A percentile compares a stretch with the other conserved stretches of the same genome.
These are phyloP conservation scores for Lasioglossum lativentre DNA, from an alignment of 2,888 invertebrate species.

Conservation along the genomic window DNA sequence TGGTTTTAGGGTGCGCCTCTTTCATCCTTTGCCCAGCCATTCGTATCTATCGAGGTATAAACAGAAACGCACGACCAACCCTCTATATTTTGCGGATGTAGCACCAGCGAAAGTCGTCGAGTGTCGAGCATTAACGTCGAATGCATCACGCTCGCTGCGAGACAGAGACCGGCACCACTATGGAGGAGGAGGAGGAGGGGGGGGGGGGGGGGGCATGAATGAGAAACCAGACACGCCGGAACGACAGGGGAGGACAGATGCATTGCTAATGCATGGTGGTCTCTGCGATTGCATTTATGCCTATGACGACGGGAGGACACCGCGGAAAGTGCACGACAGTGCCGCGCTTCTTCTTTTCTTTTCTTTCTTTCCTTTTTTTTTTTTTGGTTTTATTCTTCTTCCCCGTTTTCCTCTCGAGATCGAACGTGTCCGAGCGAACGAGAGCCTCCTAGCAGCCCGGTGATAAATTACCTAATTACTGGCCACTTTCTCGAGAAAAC, in stretches of 20 bases:
- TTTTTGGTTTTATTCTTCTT: no score
- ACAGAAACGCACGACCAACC: conserved; percentile 63
- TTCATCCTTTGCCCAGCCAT: conserved; percentile 68
- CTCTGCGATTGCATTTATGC: conserved; percentile 53
- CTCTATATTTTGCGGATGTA: conserved; percentile 59
- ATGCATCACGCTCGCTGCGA: conserved; percentile 46
- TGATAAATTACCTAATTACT: conserved; percentile 69
- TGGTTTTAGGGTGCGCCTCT: conserved; percentile 53
- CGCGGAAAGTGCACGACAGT: neutral
- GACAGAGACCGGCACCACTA: neutral
- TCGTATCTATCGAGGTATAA: conserved; percentile 71
- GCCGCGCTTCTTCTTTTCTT: neutral
- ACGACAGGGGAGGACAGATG: conserved; percentile 37
- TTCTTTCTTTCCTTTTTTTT: neutral
- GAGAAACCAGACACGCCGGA: conserved; percentile 14
- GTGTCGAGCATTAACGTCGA: conserved; percentile 66
- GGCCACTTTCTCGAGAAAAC: conserved; percentile 57
- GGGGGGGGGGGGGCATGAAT: neutral
- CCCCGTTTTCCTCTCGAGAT: neutral
- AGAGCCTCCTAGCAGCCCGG: conserved; percentile 22
- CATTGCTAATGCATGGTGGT: conserved; percentile 48
- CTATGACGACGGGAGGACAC: conserved; percentile 20
- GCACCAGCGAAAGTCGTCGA: conserved; percentile 49
- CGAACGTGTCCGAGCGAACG: conserved; percentile 9
- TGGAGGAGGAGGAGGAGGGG: no score